Evolutionary conservation across 2,888 invertebrate species (phyloP).

Genomic region (Pollenia labialis): DNA sequence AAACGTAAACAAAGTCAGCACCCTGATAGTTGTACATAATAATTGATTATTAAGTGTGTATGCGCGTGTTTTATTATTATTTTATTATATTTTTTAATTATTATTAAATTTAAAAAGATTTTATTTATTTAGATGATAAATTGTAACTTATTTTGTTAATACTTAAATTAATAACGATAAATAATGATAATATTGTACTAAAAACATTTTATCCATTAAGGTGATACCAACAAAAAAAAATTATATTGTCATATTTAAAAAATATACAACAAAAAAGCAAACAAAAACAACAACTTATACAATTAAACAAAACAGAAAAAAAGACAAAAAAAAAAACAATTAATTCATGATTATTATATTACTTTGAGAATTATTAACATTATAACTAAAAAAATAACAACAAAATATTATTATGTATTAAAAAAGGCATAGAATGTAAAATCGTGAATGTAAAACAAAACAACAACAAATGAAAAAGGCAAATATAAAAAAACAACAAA

Average conservation of each 20-base stretch:
- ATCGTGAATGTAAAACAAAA: slow-evolving; percentile 61
- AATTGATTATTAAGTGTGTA: slow-evolving; percentile 78
- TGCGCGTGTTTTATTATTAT: slow-evolving; percentile 78
- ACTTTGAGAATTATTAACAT: slow-evolving; percentile 70
- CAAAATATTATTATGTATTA: slow-evolving; percentile 35
- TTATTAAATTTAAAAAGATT: slow-evolving; percentile 69
- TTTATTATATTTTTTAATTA: slow-evolving; percentile 65
- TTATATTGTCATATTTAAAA: slow-evolving; percentile 70
- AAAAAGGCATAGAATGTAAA: slow-evolving; percentile 66
- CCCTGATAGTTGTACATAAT: slow-evolving; percentile 86
- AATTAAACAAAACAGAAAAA: slow-evolving; percentile 39
- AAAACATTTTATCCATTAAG: slow-evolving; percentile 73
- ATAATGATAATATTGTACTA: slow-evolving; percentile 72
- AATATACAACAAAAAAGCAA: slow-evolving; percentile 64
- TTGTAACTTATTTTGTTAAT: slow-evolving; percentile 76
- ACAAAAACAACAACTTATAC: slow-evolving; percentile 64
- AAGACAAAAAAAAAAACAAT: slow-evolving; percentile 35
- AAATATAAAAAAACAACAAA: slow-evolving; percentile 69
- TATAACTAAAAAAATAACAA: slow-evolving; percentile 44
- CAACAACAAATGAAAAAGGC: slow-evolving; percentile 64
- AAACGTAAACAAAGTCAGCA: slow-evolving; percentile 88
- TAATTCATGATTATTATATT: slow-evolving; percentile 71
- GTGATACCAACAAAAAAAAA: slow-evolving; percentile 69
- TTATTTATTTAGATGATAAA: slow-evolving; percentile 80
- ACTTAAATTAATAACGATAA: slow-evolving; percentile 69